These are phyloP conservation scores for Myotis pilosus DNA, from an alignment of 2,797 vertebrate genomes.

Conservation along the genomic window DNA sequence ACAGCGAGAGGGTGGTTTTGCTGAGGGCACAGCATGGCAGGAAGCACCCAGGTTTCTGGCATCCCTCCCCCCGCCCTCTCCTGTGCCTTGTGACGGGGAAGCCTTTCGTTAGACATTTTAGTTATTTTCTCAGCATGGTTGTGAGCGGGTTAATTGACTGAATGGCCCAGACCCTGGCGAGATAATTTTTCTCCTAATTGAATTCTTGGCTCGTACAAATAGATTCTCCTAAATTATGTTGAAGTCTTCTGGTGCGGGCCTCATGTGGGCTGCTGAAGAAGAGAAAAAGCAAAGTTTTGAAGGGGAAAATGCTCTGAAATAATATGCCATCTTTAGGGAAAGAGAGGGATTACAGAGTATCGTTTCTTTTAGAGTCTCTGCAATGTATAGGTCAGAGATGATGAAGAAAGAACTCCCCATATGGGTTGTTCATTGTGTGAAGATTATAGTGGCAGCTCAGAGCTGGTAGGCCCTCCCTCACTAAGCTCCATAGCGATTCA, in stretches of 20 bases:
- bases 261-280: not conserved
- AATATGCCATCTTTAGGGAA: conserved; percentile 37
- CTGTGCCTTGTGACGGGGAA: not conserved
- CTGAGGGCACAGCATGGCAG: not conserved
- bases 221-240: conserved; percentile 35
- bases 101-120: not conserved
- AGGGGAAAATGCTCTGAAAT: conserved; percentile 38
- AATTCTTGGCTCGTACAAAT: conserved; percentile 65
- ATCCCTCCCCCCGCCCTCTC: not conserved
- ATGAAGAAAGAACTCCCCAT: not conserved
- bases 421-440: conserved; percentile 58
- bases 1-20: not conserved
- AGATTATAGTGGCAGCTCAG: conserved; percentile 72
- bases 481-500: conserved; percentile 74
- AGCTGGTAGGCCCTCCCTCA: conserved; percentile 53
- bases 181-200: conserved; percentile 64
- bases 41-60: not conserved
- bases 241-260: not conserved
- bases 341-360: not conserved
- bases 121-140: conserved; percentile 9
- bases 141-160: conserved; percentile 12
- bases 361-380: not conserved
- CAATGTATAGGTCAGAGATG: not conserved
- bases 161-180: conserved; percentile 17
- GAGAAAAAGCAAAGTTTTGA: not conserved